These are phyloP conservation scores for Molossus molossus DNA, from an alignment of 2,797 vertebrate species.

Conservation along the genomic window DNA sequence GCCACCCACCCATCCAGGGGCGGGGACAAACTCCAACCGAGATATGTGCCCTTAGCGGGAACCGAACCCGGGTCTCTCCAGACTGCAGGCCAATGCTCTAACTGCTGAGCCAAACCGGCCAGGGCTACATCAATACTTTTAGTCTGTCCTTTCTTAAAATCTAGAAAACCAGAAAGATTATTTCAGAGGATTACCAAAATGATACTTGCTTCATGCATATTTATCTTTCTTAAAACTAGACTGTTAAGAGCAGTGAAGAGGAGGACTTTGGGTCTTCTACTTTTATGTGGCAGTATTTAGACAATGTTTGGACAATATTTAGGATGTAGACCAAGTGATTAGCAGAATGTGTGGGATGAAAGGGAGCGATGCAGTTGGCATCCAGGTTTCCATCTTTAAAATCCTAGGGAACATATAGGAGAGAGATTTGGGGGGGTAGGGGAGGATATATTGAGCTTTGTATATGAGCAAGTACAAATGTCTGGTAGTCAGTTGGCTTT, in stretches of 20 bases:
- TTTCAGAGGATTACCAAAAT: constrained; percentile 63
- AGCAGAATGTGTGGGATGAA: neutral
- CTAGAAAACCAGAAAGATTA: constrained; percentile 33
- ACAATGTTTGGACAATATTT: neutral
- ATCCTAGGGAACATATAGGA: neutral
- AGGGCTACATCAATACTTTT: neutral
- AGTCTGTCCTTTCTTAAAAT: constrained; percentile 48
- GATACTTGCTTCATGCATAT: constrained; percentile 12
- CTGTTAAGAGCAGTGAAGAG: constrained; percentile 2
- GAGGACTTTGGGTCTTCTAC: neutral
- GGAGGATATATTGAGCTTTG: neutral
- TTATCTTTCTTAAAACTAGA: constrained; percentile 39
- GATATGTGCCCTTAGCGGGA: too few species aligned
- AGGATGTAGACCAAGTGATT: neutral
- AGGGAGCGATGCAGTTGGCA: neutral
- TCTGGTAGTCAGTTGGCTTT: neutral
- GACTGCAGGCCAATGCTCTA: too few species aligned
- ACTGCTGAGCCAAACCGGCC: too few species aligned
- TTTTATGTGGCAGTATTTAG: constrained; percentile 46
- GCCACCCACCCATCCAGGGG: too few species aligned
- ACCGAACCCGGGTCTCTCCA: too few species aligned
- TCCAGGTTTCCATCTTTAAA: constrained; percentile 22
- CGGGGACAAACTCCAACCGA: too few species aligned
- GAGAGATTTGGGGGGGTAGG: neutral
- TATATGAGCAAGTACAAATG: neutral